Base-by-base conservation (phyloP, 2,797 vertebrate genomes). In the Phataginus tricuspis region DNA sequence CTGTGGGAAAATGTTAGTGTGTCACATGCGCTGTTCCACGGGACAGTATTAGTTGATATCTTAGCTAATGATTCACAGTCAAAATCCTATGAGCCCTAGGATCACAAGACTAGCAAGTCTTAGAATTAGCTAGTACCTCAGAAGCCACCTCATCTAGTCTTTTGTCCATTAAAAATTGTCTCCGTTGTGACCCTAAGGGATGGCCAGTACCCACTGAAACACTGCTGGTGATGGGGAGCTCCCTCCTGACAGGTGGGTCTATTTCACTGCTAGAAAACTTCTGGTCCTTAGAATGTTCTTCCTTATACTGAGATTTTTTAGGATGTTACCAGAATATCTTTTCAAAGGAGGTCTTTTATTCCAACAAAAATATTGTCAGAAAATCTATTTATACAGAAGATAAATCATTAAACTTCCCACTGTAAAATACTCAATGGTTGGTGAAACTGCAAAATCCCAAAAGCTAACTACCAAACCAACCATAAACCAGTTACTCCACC, bases 361-460 rank as follows among this genome's bases (percentile, higher is more conserved):
- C 96, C 93, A 96, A 77, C 29, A 86, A 37, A 0, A 79, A 94
- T 91, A 97, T 95, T 91, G 91, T 97, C 86, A 97, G 97, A 94
- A 21, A 98, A 97, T 90, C 96, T 96, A 96, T 96, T 94, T 39
- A 55, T 75, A 55, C n/a, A 59, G 51, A 96, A 97, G 97, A 96
- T 96, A 97, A 98, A 98, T 97, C 86, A 97, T 95, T 97, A 96
- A 98, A 97, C 93, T 97, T 98, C 97, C 86, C 53, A 94, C 78
- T 66, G 96, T 93, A 96, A 97, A 98, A 98, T 97, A 97, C 96
- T 98, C 96, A 97, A 51, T 97, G 93, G 95, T 93, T 96, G 93
- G 86, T 94, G 91, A 96, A 97, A 96, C 94, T 96, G 95, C 95
- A 98, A 97, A 98, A 97, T 96, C 68, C 78, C 27, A n/a, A 96